A percentile compares a stretch with the other conserved stretches of the same genome.
These are phyloP conservation scores for Zaprionus bogoriensis DNA, from an alignment of 2,888 invertebrate species.

Conservation along the genomic window DNA sequence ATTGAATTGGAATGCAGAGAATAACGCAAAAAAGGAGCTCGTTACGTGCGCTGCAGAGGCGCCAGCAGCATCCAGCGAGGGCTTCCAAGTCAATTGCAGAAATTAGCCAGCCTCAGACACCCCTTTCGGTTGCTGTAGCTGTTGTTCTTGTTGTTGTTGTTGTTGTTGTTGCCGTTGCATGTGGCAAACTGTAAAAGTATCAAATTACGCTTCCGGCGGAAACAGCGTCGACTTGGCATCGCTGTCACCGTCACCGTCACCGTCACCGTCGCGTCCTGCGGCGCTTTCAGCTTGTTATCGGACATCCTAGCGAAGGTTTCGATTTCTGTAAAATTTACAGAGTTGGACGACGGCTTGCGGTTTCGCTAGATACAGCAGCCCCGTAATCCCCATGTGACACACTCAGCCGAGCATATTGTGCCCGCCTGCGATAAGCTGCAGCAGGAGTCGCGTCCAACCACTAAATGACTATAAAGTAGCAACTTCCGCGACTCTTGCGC, in stretches of 20 bases:
- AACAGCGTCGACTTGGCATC: slow-evolving; percentile 56
- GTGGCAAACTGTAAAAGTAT: slow-evolving; percentile 75
- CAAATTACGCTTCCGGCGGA: slow-evolving; percentile 81
- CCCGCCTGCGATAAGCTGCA: slow-evolving; percentile 42
- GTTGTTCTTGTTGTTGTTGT: slow-evolving; percentile 16
- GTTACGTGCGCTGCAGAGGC: slow-evolving; percentile 72
- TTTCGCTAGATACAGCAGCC: slow-evolving; percentile 26
- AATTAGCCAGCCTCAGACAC: slow-evolving; percentile 57
- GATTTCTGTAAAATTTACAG: slow-evolving; percentile 60
- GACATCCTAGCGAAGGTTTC: slow-evolving; percentile 65
- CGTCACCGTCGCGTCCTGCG: slow-evolving; percentile 58
- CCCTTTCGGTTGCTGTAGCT: slow-evolving; percentile 42
- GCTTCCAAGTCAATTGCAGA: slow-evolving; percentile 64
- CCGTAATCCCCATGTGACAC: slow-evolving; percentile 65
- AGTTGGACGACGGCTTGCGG: slow-evolving; percentile 35
- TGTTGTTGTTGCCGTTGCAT: slow-evolving; percentile 38
- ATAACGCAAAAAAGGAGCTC: slow-evolving; percentile 77
- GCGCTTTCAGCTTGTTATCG: slow-evolving; percentile 72
- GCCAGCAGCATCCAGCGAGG: slow-evolving; percentile 32
- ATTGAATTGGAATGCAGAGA: slow-evolving; percentile 80
- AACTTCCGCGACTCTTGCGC: slow-evolving; percentile 81
- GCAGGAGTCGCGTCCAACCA: slow-evolving; percentile 68
- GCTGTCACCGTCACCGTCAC: slow-evolving; percentile 24
- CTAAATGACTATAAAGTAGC: slow-evolving; percentile 81
- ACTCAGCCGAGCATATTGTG: slow-evolving; percentile 36